Conservation (phyloP, 2,888 invertebrate species). For the Oxytorus armatus region DNA sequence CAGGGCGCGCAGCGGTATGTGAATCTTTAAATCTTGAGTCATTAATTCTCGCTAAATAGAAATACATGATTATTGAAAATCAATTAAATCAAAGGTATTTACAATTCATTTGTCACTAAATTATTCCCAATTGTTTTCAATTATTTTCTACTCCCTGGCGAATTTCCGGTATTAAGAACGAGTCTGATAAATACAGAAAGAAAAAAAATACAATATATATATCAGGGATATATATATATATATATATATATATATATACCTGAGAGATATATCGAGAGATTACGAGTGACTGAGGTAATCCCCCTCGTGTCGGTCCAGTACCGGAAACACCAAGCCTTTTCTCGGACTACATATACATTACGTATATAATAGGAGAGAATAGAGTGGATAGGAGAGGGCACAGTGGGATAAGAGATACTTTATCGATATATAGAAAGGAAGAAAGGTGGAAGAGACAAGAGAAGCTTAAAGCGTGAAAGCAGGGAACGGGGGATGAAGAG, state of each 20-base stretch:
- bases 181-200: slow-evolving; percentile 13
- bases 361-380: slow-evolving; percentile 44
- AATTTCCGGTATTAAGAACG: slow-evolving; percentile 13
- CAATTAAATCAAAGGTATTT: background rate
- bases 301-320: slow-evolving; percentile 53
- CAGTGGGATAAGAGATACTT: slow-evolving; percentile 51
- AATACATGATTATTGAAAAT: too few relatives aligned
- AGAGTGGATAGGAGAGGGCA: background rate
- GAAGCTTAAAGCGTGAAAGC: slow-evolving; percentile 6
- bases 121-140: too few relatives aligned
- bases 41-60: too few relatives aligned
- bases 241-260: too few relatives aligned
- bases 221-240: too few relatives aligned
- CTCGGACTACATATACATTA: slow-evolving; percentile 20
- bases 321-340: slow-evolving; percentile 46
- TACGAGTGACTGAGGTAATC: slow-evolving; percentile 62
- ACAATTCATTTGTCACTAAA: too few relatives aligned
- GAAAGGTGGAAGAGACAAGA: slow-evolving; percentile 20
- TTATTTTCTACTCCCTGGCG: slow-evolving; percentile 1
- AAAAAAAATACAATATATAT: too few relatives aligned
- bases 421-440: slow-evolving; percentile 20
- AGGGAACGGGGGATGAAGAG: background rate
- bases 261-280: slow-evolving; percentile 58
- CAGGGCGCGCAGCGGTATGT: too few relatives aligned
- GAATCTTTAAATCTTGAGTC: too few relatives aligned